Base-by-base conservation (phyloP, 2,113 vertebrate species). In the Hyla sarda region DNA sequence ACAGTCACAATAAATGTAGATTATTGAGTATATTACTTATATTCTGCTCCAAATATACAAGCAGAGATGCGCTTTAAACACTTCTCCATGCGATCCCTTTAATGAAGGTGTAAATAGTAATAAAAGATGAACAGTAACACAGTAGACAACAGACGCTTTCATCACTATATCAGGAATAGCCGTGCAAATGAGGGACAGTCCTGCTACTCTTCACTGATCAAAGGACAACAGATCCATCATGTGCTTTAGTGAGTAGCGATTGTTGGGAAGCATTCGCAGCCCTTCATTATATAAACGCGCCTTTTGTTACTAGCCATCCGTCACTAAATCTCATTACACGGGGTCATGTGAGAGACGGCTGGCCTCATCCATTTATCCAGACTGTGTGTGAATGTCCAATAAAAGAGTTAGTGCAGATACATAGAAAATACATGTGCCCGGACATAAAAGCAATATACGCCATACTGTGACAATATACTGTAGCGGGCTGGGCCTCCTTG, bases 331-430 rank as follows among this genome's bases (percentile, higher is more conserved):
- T 60, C 60, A 83, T 78, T 67, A 85, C 45, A 78, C 23, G 52
- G 81, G 48, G 58, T 85, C 83, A 85, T 52, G 83, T 85, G 83
- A 78, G 73, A 85, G 50, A 28, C 56, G 67, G 83, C 58, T 78
- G 47, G 3, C 21, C 11, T 6, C 56, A 37, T 19, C 32, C 50
- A 28, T 34, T 30, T 34, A 41, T 3, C 41, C 30, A 2, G 50
- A 62, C 12, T 62, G 58, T 28, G 58, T 11, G 58, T 28, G 25
- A 4, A 25, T 62, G n/a, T 58, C 56, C 21, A 4, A 19, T 10
- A 50, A 50, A n/a, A 50, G 13, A 50, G 48, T 50, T 10, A 50
- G 48, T 50, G 2, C 41, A 41, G 41, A 5, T 8, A 41, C 41
- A 41, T 41, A 41, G 3, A 41, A 5, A 41, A 41, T 5, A 41